Evolutionary conservation across 2,113 vertebrate genomes (phyloP), one percentile per base, ranked within the genome.

Genomic region (Pantherophis guttatus): DNA sequence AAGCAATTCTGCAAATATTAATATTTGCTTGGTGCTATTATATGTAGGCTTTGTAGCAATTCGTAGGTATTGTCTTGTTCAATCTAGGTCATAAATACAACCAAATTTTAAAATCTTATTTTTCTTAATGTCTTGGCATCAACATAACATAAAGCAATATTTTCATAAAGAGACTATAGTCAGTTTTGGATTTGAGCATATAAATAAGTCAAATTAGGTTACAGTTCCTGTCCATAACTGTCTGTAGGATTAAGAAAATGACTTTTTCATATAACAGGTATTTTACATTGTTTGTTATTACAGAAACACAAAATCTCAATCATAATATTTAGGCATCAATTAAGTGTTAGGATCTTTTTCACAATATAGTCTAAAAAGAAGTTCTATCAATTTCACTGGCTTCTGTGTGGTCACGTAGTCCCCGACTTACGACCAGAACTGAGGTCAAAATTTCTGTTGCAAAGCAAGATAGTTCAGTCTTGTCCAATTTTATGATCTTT

Each of bases 231-330:
- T 54, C 12, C 29, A 17, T 7, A 86, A 23, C 44, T 87, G 44
- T 44, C 33, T 85, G 85, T 86, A 93, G 90, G 93, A 81, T 93
- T 95, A 88, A 90, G 91, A 94, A 96, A 94, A 95, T 96, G 91
- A 91, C 96, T 93, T 96, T 96, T 33, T 81, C 93, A 88, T 92
- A 93, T 97, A 97, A 96, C 62, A 81, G 6, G 6, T 1, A 1
- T 95, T 95, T 94, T 93, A 94, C 15, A 95, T 92, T 93, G 33
- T 90, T 94, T 59, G 53, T 90, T 23, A 21, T 96, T 93, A 86
- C 90, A 94, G 87, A 65, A 89, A 93, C 95, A 95, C 95, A 62
- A 93, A 81, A 93, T 86, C 62, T 53, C 44, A 1, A 88, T 85
- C 33, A 55, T 88, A 94, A 93, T 70, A 26, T 54, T 86, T 33